A percentile compares a stretch with the other conserved stretches of the same genome.
Evolutionary conservation across 2,113 vertebrate species (phyloP).

Genomic region (Struthidea cinerea): DNA sequence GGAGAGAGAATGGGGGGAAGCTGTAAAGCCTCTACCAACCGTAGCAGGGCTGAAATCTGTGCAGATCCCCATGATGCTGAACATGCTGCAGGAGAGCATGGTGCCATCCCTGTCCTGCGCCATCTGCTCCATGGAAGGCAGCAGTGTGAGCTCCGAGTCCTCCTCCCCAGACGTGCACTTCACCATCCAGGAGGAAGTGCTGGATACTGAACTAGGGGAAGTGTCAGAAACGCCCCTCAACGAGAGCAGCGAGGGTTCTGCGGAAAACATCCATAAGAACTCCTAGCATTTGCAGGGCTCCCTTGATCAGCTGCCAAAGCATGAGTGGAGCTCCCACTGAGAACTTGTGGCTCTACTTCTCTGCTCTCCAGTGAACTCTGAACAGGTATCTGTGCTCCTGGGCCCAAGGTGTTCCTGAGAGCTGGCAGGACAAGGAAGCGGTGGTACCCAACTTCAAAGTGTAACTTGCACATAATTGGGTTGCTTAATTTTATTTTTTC

Average conservation of each 20-base stretch:
- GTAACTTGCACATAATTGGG: background rate
- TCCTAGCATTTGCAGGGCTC: conserved; percentile 63
- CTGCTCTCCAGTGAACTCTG: conserved; percentile 11
- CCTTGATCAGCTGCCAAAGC: background rate
- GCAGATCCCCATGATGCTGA: conserved; percentile 77
- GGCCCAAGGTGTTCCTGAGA: background rate
- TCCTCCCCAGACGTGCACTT: conserved; percentile 85
- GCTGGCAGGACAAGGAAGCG: background rate
- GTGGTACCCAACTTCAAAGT: background rate
- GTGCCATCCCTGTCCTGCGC: conserved; percentile 82
- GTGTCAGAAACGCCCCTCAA: conserved; percentile 66
- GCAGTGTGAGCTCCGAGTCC: conserved; percentile 89
- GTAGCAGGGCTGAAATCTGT: conserved; percentile 66
- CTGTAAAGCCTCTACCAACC: conserved; percentile 72
- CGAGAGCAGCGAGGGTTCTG: conserved; percentile 76
- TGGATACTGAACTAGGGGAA: conserved; percentile 77
- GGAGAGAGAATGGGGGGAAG: conserved; percentile 86
- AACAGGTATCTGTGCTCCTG: background rate
- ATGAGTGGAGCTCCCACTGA: background rate
- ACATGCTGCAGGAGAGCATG: conserved; percentile 75
- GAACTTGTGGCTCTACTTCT: conserved; percentile 31
- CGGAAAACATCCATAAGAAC: conserved; percentile 66
- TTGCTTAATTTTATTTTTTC: background rate
- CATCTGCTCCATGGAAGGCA: conserved; percentile 87
- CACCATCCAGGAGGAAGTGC: conserved; percentile 87